Base-by-base conservation (phyloP, 2,888 invertebrate genomes). In the Anoplius nigerrimus region DNA sequence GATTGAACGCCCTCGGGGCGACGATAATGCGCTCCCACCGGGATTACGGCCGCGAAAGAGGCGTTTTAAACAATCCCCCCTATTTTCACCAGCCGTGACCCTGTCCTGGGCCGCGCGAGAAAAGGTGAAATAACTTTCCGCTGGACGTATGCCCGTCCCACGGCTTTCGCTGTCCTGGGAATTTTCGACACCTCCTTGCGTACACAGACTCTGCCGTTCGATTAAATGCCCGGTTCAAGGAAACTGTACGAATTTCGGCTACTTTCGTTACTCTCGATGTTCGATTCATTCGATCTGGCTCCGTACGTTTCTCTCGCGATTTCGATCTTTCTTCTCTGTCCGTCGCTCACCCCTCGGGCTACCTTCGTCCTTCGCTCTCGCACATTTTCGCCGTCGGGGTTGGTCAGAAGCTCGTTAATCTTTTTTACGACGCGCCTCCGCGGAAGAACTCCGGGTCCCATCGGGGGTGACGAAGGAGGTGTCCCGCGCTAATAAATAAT, bases 401-500 rank as follows among this genome's bases (percentile, higher is more conserved):
- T 73, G 77, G 77, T 79, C 75, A 68, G 73, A 72, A 53, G 77
- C 72, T 84, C 86, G 84, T 87, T 87, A 87, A 87, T 87, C 87
- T 87, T 86, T 87, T 87, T 86, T 84, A 84, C 85, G 84, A 84
- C 74, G 80, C 72, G 72, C 62, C 73, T 73, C 71, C 79, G 66
- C 73, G 78, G 80, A 82, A 80, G 81, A 81, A 82, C 80, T 76
- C 74, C 74, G 75, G 74, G 42, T 58, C 64, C 55, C 42, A 42
- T 54, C 24, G 72, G 53, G 63, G 74, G 84, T 85, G 85, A 84
- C 84, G 84, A 85, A 85, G 85, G 83, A 85, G 87, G 86, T 83
- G 86, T 83, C 84, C 81, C 84, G 82, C 75, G 82, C 84, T 87
- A 87, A 88, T 88, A 88, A 88, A 88, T 88, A 88, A 88, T 88